These are phyloP conservation scores for Aricia agestis DNA, from an alignment of 1,140 invertebrate species.

Conservation along the genomic window DNA sequence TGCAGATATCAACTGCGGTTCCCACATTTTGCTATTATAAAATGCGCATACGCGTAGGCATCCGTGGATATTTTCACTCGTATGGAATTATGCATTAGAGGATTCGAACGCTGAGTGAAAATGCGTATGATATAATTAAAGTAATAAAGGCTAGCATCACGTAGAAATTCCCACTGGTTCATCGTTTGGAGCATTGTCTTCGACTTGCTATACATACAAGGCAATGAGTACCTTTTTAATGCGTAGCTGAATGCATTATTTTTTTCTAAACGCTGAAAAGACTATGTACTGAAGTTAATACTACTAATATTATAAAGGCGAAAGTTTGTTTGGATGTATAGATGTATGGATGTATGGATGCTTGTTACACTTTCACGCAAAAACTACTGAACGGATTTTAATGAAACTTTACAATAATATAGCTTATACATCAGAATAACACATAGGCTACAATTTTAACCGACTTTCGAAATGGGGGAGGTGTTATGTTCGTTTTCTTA, in stretches of 20 bases:
- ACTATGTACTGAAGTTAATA: too few species aligned
- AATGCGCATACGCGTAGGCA: conserved; percentile 34
- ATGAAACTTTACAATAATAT: too few species aligned
- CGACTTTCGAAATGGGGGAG: too few species aligned
- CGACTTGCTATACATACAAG: conserved; percentile 46
- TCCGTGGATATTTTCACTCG: conserved; percentile 53
- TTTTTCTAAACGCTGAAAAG: conserved; percentile 28
- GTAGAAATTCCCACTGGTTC: conserved; percentile 58
- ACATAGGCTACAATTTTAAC: too few species aligned
- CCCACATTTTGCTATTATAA: conserved; percentile 47
- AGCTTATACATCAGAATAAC: too few species aligned
- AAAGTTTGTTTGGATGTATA: too few species aligned
- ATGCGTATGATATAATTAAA: conserved; percentile 65
- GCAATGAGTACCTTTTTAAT: conserved; percentile 60
- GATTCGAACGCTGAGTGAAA: conserved; percentile 52
- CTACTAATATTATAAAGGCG: not conserved
- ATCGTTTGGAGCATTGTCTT: conserved; percentile 57
- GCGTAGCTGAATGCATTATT: conserved; percentile 50
- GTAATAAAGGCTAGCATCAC: conserved; percentile 52
- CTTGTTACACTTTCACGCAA: too few species aligned
- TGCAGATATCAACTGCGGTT: conserved; percentile 38
- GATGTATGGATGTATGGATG: too few species aligned
- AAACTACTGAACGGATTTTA: too few species aligned
- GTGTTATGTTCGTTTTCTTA: too few species aligned
- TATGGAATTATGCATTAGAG: conserved; percentile 59